Evolutionary conservation across 2,888 invertebrate species (phyloP).

Genomic region (Drosophila sordidula): DNA sequence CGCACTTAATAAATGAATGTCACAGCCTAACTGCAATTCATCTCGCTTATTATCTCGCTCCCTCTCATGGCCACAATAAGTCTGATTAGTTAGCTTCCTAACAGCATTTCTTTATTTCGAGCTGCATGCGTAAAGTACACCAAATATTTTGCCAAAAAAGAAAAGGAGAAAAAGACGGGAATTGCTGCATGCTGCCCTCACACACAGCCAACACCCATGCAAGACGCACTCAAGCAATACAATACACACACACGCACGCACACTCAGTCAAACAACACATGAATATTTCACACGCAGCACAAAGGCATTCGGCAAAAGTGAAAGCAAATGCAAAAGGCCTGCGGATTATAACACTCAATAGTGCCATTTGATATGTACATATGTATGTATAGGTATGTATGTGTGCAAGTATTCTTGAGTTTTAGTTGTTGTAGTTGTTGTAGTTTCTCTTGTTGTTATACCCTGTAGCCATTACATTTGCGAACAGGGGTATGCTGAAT

Average conservation of each 20-base stretch:
- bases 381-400: background rate
- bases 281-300: constrained; percentile 65
- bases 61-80: background rate
- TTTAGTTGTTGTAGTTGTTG: background rate
- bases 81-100: constrained; percentile 1
- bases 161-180: background rate
- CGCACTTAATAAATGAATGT: too few relatives aligned
- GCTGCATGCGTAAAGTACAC: constrained; percentile 8
- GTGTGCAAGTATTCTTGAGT: constrained; percentile 5
- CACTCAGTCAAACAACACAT: constrained; percentile 38
- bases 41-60: background rate
- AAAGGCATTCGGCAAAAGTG: constrained; percentile 51
- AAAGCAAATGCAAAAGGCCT: constrained; percentile 71
- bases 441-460: background rate
- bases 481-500: background rate
- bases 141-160: constrained; percentile 1
- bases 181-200: constrained; percentile 20
- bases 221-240: constrained; percentile 9
- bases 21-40: background rate
- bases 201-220: background rate
- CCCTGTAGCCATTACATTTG: background rate
- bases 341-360: constrained; percentile 74
- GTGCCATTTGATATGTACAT: constrained; percentile 45
- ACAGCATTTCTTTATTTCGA: background rate
- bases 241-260: constrained; percentile 8